phyloP scores from a whole-genome alignment of 2,888 invertebrate species.

The Dione juno region DNA sequence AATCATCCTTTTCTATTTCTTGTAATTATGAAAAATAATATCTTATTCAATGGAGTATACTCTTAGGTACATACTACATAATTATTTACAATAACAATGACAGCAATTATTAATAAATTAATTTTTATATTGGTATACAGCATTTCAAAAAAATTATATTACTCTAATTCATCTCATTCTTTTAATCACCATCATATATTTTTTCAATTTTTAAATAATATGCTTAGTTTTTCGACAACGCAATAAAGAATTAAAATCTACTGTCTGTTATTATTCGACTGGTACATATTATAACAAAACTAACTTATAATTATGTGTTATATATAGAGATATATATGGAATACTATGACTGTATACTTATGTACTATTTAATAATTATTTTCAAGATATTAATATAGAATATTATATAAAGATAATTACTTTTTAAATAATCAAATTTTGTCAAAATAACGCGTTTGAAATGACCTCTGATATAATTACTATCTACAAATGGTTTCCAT shows the following conservation, averaged over 20 bases:
- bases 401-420: neutral
- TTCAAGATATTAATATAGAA: no score
- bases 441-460: neutral
- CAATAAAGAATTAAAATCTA: neutral
- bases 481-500: neutral
- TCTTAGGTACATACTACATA: constrained; percentile 30
- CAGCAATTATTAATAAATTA: neutral
- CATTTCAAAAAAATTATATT: neutral
- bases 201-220: neutral
- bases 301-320: no score
- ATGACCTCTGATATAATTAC: neutral
- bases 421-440: neutral
- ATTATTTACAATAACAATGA: neutral
- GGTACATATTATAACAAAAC: neutral
- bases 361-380: neutral
- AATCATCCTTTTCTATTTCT: constrained; percentile 49
- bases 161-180: neutral
- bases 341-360: neutral
- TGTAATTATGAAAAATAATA: constrained; percentile 32
- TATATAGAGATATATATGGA: no score
- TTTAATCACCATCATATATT: neutral
- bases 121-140: constrained; percentile 3
- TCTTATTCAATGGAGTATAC: constrained; percentile 44
- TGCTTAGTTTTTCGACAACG: neutral
- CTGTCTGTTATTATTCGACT: no score